These are phyloP conservation scores for Chiloscyllium punctatum DNA, from an alignment of 2,797 vertebrate species.

Conservation along the genomic window DNA sequence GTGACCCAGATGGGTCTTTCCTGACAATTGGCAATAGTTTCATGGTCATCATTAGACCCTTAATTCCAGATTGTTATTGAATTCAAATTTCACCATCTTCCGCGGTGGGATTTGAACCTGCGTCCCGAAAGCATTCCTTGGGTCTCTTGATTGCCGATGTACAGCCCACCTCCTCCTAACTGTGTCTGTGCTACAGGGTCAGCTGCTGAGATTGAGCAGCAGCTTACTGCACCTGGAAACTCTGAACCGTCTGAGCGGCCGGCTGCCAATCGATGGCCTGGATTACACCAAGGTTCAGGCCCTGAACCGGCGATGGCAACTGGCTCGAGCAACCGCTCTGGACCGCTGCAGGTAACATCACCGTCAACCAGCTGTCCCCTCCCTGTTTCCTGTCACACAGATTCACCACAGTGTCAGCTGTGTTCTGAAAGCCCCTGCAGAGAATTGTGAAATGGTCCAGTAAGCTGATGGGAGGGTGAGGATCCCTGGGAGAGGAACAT, in stretches of 20 bases:
- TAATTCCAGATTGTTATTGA: too few relatives aligned
- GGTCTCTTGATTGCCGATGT: background rate
- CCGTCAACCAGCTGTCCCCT: background rate
- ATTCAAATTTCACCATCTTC: too few relatives aligned
- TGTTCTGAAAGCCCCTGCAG: background rate
- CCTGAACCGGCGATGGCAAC: conserved; percentile 68
- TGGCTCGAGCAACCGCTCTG: conserved; percentile 57
- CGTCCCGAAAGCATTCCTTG: too few relatives aligned
- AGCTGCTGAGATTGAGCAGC: conserved; percentile 61
- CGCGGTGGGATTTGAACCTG: too few relatives aligned
- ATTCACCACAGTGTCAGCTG: background rate
- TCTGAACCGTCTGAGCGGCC: conserved; percentile 75
- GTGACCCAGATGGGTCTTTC: too few relatives aligned
- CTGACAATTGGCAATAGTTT: too few relatives aligned
- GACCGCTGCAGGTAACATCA: conserved; percentile 71
- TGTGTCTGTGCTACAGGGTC: conserved; percentile 52
- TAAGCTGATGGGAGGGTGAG: background rate
- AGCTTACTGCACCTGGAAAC: conserved; percentile 69
- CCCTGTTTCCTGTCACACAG: background rate
- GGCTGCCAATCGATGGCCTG: conserved; percentile 62
- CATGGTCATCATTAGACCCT: too few relatives aligned
- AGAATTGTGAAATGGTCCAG: background rate
- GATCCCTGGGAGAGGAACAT: too few relatives aligned
- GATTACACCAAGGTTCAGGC: conserved; percentile 62
- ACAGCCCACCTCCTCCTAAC: background rate